Percentiles rank a stretch among this genome's conserved stretches.
These are phyloP conservation scores for Scaptomyza montana DNA, from an alignment of 1,140 invertebrate species.

Conservation along the genomic window DNA sequence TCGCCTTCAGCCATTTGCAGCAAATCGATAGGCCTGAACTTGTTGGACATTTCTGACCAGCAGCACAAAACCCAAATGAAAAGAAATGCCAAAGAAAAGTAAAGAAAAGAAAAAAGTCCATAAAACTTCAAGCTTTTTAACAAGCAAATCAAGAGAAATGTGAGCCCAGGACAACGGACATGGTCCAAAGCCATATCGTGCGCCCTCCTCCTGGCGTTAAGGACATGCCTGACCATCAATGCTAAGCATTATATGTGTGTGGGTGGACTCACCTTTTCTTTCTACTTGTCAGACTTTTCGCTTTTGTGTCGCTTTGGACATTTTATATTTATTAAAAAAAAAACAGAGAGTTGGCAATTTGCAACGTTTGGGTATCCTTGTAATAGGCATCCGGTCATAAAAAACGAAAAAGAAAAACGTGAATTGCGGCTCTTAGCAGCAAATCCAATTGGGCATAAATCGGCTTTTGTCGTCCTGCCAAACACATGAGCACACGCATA, in stretches of 20 bases:
- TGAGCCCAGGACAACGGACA: constrained; percentile 34
- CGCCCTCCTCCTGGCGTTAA: constrained; percentile 3
- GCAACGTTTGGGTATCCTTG: constrained; percentile 32
- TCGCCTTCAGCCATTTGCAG: constrained; percentile 4
- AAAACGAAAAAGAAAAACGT: constrained; percentile 51
- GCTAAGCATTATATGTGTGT: constrained; percentile 58
- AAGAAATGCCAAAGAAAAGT: constrained; percentile 41
- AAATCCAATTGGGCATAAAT: constrained; percentile 82
- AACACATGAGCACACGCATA: constrained; percentile 56
- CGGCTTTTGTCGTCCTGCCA: constrained; percentile 67
- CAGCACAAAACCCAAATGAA: constrained; percentile 30
- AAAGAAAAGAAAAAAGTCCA: constrained; percentile 57
- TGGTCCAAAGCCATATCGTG: constrained; percentile 33
- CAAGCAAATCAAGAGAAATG: constrained; percentile 79
- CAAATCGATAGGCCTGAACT: constrained; percentile 70
- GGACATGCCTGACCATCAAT: constrained; percentile 58
- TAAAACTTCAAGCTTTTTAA: constrained; percentile 81
- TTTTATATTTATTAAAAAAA: constrained; percentile 79
- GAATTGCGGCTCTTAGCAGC: constrained; percentile 81
- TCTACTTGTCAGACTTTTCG: constrained; percentile 25
- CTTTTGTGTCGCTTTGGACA: constrained; percentile 47
- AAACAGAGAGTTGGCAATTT: constrained; percentile 33
- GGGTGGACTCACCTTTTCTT: constrained; percentile 69
- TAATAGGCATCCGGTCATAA: constrained; percentile 81
- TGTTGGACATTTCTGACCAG: constrained; percentile 50